Base-by-base conservation (phyloP, 37 sponge, comb jelly and placozoan species). In the Spongilla lacustris region DNA sequence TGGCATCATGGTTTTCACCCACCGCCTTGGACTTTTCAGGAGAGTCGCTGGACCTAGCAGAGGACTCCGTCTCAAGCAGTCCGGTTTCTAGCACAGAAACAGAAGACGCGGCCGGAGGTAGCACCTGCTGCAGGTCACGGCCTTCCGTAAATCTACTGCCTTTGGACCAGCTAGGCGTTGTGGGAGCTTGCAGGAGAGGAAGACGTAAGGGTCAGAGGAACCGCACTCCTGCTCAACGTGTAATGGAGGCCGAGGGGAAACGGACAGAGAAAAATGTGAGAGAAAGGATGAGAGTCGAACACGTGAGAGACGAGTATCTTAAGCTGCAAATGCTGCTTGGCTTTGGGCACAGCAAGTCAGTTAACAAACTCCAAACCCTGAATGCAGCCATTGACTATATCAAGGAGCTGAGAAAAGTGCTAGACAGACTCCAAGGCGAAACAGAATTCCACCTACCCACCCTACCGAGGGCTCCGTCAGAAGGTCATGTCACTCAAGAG, bases 241-340 rank as follows among this genome's bases (percentile, higher is more conserved):
- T 35, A 31, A 69, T 66, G 48, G 81, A 80, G 13, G 27, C 25
- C 14, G 38, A 67, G 13, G 34, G 22, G 38, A 68, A 70, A 23
- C 10, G 35, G 8, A 31, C 29, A 1, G 24, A 29, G 32, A 83
- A 75, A 36, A 84, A 84, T n/a, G 67, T 76, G 4, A 23, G 75
- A 14, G 84, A 84, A 67, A 84, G 76, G 36, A 29, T 26, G 76
- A 74, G 84, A 27, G 84, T 84, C 35, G 75, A 84, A 30, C 22
- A 28, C 13, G 29, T 84, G n/a, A 50, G 23, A 11, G 28, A 29
- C 28, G 48, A 36, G 37, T 84, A 84, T 36, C 19, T 24, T 4
- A 37, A 74, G 76, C 76, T 84, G 68, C 36, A 68, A 4, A 5
- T 29, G 19, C 33, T 31, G 50, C 76, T 75, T 22, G 84, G 84